Evolutionary conservation across 2,113 vertebrate species (phyloP).

Genomic region (Erpornis zantholeuca): DNA sequence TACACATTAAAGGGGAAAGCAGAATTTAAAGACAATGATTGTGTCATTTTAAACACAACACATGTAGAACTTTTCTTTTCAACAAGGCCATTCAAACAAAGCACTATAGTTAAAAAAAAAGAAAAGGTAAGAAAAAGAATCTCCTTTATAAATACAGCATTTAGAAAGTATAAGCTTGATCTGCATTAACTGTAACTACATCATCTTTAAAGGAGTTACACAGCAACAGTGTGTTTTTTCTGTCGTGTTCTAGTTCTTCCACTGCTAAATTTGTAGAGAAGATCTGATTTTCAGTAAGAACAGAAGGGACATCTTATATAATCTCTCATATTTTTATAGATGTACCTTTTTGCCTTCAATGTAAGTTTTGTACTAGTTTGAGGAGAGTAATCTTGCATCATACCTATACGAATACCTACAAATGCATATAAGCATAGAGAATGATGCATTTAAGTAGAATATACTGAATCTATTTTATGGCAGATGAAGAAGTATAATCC

Average conservation of each 20-base stretch:
- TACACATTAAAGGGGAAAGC: constrained; percentile 3
- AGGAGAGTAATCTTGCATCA: neutral
- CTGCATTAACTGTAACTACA: neutral
- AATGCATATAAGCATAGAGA: neutral
- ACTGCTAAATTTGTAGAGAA: neutral
- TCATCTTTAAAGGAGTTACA: neutral
- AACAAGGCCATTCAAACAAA: neutral
- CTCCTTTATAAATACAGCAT: neutral
- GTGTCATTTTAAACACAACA: neutral
- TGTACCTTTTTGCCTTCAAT: neutral
- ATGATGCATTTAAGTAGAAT: neutral
- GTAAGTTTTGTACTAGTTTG: neutral
- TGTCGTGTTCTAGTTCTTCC: neutral
- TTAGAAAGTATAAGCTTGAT: neutral
- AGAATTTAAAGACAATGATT: constrained; percentile 18
- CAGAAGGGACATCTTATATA: neutral
- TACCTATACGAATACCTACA: neutral
- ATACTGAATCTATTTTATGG: neutral
- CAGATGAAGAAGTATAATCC: neutral
- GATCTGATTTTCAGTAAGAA: neutral
- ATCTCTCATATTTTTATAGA: neutral
- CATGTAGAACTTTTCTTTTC: neutral
- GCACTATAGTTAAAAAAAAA: neutral
- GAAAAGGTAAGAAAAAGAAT: neutral
- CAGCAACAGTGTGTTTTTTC: neutral